Base-by-base conservation (phyloP, 1,140 invertebrate genomes). In the Drosophila guanche region DNA sequence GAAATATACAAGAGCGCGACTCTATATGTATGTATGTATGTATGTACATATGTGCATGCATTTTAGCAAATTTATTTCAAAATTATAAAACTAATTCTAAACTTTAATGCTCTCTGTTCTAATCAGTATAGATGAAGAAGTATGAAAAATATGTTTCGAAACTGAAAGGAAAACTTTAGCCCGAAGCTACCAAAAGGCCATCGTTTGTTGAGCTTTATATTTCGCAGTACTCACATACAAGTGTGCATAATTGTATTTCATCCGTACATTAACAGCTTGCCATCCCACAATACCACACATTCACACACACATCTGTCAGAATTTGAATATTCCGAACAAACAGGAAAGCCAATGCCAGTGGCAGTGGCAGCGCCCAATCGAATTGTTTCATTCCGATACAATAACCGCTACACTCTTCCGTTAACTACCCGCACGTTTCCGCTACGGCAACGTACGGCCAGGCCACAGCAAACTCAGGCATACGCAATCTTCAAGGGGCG, bases 341-440 rank as follows among this genome's bases (percentile, higher is more conserved):
- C 41, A 46, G 56, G 45, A 10, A 53, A 59, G 58, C 1, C 27
- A 8, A 2, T 23, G 27, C 20, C 46, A 60, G 65, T 61, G 40
- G 41, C 43, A 59, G 48, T 45, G 33, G 33, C 33, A 37, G 33
- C 59, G 50, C 56, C 83, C 78, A 86, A 86, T 86, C 68, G 77
- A 86, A 86, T 80, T 86, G 74, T 72, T 78, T 71, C 66, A 79
- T 78, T 65, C 62, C 74, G 75, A 88, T 83, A 88, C 62, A 81
- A 88, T 54, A 76, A 66, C 66, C 74, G 37, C 50, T 70, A 72
- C 62, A 71, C 66, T 78, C 55, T 88, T 86, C 66, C 83, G 74
- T 63, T 78, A 72, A 78, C 83, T 81, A 74, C 62, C 83, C 78
- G 56, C 79, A 81, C 55, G 56, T 42, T 76, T 86, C 83, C 83